Percentiles rank a stretch among this genome's conserved stretches.
These are phyloP conservation scores for Nothura maculosa DNA, from an alignment of 2,797 vertebrate species.

Conservation along the genomic window DNA sequence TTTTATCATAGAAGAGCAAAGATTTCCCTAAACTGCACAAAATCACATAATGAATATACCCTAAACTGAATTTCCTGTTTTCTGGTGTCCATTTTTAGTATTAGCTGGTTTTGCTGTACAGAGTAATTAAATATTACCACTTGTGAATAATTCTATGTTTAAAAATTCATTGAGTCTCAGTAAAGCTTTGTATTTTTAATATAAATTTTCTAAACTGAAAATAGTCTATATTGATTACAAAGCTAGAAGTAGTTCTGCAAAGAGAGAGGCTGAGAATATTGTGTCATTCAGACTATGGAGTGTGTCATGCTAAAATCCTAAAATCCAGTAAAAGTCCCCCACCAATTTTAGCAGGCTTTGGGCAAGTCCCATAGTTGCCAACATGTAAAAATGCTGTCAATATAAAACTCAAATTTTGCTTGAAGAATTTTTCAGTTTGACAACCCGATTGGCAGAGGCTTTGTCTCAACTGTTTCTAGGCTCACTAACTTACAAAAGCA, in stretches of 20 bases:
- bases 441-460: slow-evolving; percentile 20
- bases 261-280: not conserved
- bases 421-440: slow-evolving; percentile 12
- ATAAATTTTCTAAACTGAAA: not conserved
- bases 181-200: slow-evolving; percentile 9
- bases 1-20: not conserved
- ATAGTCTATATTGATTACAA: slow-evolving; percentile 16
- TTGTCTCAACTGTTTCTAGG: not conserved
- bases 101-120: not conserved
- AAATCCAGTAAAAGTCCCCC: not conserved
- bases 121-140: not conserved
- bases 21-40: not conserved
- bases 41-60: not conserved
- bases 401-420: not conserved
- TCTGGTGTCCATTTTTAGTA: not conserved
- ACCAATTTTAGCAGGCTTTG: slow-evolving; percentile 15
- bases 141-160: not conserved
- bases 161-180: not conserved
- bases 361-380: slow-evolving; percentile 25
- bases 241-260: slow-evolving; percentile 16
- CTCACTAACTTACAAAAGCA: slow-evolving; percentile 26
- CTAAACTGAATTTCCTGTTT: not conserved
- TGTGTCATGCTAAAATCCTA: not conserved
- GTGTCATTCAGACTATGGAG: slow-evolving; percentile 9
- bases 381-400: slow-evolving; percentile 40